Base-by-base conservation (phyloP, 1,140 invertebrate species). In the Ectropis grisescens region DNA sequence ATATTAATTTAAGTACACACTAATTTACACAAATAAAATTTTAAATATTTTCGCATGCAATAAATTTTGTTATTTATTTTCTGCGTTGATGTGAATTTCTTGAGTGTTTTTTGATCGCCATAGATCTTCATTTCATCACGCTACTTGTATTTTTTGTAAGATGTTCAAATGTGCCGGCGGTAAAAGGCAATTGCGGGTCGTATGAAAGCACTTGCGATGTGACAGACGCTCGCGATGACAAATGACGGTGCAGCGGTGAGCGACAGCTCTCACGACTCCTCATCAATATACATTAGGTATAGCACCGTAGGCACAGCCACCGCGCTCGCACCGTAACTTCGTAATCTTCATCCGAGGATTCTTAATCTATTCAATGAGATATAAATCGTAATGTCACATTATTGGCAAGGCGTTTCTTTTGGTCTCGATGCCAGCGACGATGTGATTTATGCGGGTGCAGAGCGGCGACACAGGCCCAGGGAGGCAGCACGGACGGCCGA, bases 151-250 rank as follows among this genome's bases (percentile, higher is more conserved):
- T n/a, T n/a, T n/a, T n/a, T n/a, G n/a, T n/a, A n/a, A n/a, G n/a
- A n/a, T n/a, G n/a, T 19, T 19, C 59, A 60, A 64, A 62, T 59
- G 59, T 64, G 41, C 47, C 32, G 49, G 60, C 62, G 55, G 55
- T 66, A 65, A 65, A 76, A 70, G 71, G 72, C 71, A 69, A 69
- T 74, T 71, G 69, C 65, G 69, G 53, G 46, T 49, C 57, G 58
- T 66, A 65, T 64, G 68, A 71, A 70, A 70, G 72, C 58, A 65
- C 58, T 57, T 52, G 47, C 49, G 55, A 49, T 57, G 57, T 66
- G 67, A 70, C 69, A 72, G 62, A 57, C 62, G 55, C 58, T 43
- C 55, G 57, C 66, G 58, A 67, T 78, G 70, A 78, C 72, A 78
- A 78, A 78, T 75, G 72, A 78, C 61, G 37, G 58, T 47, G 44